phyloP scores from a whole-genome alignment of 2,888 invertebrate genomes.

The Calameuta idolon region DNA sequence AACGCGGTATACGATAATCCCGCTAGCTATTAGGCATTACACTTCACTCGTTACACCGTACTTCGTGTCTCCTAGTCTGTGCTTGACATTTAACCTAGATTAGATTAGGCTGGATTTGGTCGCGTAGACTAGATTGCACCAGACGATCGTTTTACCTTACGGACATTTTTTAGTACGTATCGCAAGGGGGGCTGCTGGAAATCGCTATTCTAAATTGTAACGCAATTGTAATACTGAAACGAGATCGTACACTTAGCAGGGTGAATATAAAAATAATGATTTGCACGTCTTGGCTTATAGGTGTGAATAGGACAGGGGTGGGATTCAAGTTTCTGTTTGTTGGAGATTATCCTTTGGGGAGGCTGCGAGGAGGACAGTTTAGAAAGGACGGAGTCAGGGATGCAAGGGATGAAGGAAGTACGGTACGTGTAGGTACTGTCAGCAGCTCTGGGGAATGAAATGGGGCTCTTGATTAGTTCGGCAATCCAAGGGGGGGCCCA shows the following conservation, averaged over 20 bases:
- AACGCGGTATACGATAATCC: slow-evolving; percentile 20
- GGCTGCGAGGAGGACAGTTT: not conserved
- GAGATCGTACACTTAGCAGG: not conserved
- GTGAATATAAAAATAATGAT: not conserved
- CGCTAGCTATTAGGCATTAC: not conserved
- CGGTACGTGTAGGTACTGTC: not conserved
- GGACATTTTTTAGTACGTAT: not conserved
- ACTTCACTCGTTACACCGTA: not conserved
- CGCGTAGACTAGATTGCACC: not conserved
- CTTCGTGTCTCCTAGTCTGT: not conserved
- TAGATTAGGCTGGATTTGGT: not conserved
- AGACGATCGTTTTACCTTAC: not conserved
- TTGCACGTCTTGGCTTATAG: not conserved
- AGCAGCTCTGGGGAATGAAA: slow-evolving; percentile 48
- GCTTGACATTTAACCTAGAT: not conserved
- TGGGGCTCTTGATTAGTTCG: slow-evolving; percentile 61
- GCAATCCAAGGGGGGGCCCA: slow-evolving; percentile 36
- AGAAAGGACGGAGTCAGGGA: slow-evolving; percentile 25
- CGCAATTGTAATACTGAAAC: not conserved
- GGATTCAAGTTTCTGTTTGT: not conserved
- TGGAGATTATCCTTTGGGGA: not conserved
- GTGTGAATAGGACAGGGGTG: not conserved
- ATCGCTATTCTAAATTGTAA: not conserved
- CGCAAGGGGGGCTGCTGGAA: not conserved
- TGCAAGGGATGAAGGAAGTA: slow-evolving; percentile 20